Evolutionary conservation across 2,113 vertebrate genomes (phyloP), one percentile per base, ranked within the genome.

Genomic region (zebrafish (Danio rerio)): DNA sequence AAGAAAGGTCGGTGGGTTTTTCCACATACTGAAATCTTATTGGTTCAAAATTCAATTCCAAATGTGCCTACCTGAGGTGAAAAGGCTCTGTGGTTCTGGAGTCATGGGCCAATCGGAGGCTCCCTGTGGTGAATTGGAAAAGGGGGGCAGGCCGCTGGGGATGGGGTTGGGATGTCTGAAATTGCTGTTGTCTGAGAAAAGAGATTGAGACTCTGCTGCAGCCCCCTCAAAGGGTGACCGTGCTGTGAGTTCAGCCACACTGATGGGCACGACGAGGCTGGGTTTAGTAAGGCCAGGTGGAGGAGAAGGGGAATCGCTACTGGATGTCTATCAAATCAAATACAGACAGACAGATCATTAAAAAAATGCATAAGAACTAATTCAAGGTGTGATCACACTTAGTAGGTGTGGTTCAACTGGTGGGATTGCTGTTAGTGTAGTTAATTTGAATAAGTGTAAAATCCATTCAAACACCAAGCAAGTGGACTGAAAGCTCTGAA

Each of bases 31-130:
- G 31, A 9, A 45, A 43, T 45, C 16, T 11, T 49, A 49, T 49
- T 12, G 43, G n/a, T 49, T 3, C 43, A 20, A 59, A 20, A 59
- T 59, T 18, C n/a, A 9, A 47, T 9, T 18, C 45, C 42, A 68
- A n/a, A 12, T 9, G 11, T 11, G 70, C 84, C 42, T 69, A 99
- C 98, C 98, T 96, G 97, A 99, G 85, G 97, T 96, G 94, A 99
- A 99, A 92, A 99, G 96, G 93, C 96, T 98, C 94, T 98, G 97
- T 92, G 98, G 98, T 93, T 99, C 98, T 80, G 98, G 97, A 87
- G 97, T 96, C 92, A 97, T 99, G 73, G 98, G 97, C 98, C 98
- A 99, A 87, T 99, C 98, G 74, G 94, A 96, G 47, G 95, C 95
- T 81, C 95, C 93, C 88, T 97, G 96, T 84, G 96, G 95, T 80